Percentiles rank a stretch among this genome's conserved stretches.
phyloP scores from a whole-genome alignment of 1,140 invertebrate species.

The Plectrocnemia conspersa region DNA sequence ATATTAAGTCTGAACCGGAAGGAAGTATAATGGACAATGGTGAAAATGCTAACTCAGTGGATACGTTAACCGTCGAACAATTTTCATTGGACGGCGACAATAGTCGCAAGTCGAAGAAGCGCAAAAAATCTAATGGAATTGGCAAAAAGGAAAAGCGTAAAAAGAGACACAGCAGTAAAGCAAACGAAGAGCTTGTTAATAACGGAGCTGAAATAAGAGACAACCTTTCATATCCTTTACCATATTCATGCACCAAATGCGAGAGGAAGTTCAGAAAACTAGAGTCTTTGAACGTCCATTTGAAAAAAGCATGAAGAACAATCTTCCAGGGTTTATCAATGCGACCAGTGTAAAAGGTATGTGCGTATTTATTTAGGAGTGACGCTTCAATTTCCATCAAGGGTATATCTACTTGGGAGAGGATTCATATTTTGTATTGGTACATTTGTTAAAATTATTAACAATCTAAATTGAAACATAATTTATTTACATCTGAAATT shows the following conservation, averaged over 20 bases:
- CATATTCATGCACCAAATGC: constrained; percentile 47
- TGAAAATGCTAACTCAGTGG: too few relatives aligned
- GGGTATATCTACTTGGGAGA: neutral
- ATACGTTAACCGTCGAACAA: too few relatives aligned
- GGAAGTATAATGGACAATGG: too few relatives aligned
- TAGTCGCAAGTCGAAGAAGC: neutral
- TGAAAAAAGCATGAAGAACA: constrained; percentile 46
- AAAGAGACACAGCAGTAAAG: too few relatives aligned
- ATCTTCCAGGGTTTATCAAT: constrained; percentile 39
- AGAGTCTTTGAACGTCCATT: constrained; percentile 44
- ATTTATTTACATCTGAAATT: too few relatives aligned
- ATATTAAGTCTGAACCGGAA: constrained; percentile 14
- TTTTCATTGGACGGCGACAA: constrained; percentile 1
- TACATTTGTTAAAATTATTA: too few relatives aligned
- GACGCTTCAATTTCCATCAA: too few relatives aligned
- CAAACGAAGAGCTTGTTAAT: neutral
- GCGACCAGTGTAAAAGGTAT: constrained; percentile 42
- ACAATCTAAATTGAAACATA: too few relatives aligned
- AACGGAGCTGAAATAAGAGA: neutral
- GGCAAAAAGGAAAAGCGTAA: constrained; percentile 12
- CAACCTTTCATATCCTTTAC: constrained; percentile 2
- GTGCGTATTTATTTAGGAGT: too few relatives aligned
- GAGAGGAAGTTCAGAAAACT: constrained; percentile 46
- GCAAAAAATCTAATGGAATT: constrained; percentile 12
- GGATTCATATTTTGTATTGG: too few relatives aligned